Conservation (phyloP, 37 sponge, comb jelly and placozoan species). For the Cladorhizidae sp. region DNA sequence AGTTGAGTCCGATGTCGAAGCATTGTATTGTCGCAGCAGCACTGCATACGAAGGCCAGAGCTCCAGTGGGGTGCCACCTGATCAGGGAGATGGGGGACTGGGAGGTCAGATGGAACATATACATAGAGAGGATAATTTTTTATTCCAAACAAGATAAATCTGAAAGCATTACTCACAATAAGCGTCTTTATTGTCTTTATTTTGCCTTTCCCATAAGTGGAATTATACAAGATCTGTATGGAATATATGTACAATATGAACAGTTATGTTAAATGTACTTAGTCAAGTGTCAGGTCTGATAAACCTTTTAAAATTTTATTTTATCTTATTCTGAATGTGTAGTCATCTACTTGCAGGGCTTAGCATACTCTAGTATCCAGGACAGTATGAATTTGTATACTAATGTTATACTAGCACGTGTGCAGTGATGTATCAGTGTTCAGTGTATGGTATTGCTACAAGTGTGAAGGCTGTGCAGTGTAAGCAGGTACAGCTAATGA, state of each 20-base stretch:
- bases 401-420: too few relatives aligned
- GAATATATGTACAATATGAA: too few relatives aligned
- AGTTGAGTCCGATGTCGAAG: constrained; percentile 62
- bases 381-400: too few relatives aligned
- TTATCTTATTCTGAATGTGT: too few relatives aligned
- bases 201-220: neutral
- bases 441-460: too few relatives aligned
- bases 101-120: neutral
- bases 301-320: too few relatives aligned
- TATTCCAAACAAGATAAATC: neutral
- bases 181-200: constrained; percentile 17
- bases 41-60: constrained; percentile 52
- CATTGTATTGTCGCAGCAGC: constrained; percentile 57
- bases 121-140: neutral
- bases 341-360: too few relatives aligned
- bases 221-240: constrained; percentile 20
- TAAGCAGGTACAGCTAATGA: neutral
- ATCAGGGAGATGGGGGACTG: constrained; percentile 51
- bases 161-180: constrained; percentile 35
- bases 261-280: too few relatives aligned
- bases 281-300: too few relatives aligned
- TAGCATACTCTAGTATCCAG: too few relatives aligned
- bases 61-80: constrained; percentile 74
- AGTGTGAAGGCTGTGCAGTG: too few relatives aligned
- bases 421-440: too few relatives aligned